Conservation (phyloP, 2,113 vertebrate genomes). For the Nibea coibor region DNA sequence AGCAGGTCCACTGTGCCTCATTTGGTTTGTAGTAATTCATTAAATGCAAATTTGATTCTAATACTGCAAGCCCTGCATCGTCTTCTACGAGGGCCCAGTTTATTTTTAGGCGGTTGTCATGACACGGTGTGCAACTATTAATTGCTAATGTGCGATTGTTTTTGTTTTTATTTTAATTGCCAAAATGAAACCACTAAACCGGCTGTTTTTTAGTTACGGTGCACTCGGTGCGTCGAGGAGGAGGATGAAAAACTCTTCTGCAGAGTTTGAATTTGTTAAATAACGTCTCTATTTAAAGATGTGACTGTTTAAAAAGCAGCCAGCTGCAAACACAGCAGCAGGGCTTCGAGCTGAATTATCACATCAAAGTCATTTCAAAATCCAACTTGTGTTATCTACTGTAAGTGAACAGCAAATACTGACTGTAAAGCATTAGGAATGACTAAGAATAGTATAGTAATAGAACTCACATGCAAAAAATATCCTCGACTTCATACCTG, state of each 20-base stretch:
- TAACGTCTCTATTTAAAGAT: constrained; percentile 55
- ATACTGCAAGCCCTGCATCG: not conserved
- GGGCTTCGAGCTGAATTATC: constrained; percentile 51
- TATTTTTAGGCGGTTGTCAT: no score
- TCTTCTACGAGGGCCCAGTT: not conserved
- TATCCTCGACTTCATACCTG: not conserved
- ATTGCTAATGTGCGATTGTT: no score
- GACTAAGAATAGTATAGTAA: not conserved
- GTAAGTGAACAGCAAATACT: constrained; percentile 26
- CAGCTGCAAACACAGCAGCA: constrained; percentile 44
- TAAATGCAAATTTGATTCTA: not conserved
- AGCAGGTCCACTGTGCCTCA: not conserved
- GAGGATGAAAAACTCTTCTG: not conserved
- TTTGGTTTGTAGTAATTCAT: not conserved
- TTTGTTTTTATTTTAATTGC: no score
- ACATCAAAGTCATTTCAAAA: constrained; percentile 49
- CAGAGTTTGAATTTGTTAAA: constrained; percentile 40
- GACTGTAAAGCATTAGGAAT: not conserved
- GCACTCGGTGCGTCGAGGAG: no score
- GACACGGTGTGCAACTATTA: no score
- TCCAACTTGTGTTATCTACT: constrained; percentile 23
- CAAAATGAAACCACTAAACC: no score
- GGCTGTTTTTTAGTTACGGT: no score
- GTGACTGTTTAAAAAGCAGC: constrained; percentile 24
- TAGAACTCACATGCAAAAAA: not conserved